Conservation (phyloP, 2,797 vertebrate species). For the Melanotaenia maccullochi region DNA sequence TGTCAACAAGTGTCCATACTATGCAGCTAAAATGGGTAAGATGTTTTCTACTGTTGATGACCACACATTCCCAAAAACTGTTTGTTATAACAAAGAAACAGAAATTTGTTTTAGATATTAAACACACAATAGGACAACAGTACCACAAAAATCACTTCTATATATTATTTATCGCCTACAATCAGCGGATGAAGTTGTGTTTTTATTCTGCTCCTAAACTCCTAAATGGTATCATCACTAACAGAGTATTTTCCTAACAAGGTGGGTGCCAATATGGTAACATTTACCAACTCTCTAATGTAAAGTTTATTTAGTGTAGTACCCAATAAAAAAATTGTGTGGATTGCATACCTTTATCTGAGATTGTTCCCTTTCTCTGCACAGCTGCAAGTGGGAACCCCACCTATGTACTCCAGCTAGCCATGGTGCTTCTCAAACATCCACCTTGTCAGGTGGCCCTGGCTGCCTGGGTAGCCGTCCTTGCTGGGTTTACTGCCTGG, state of each 20-base stretch:
- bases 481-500: conserved; percentile 85
- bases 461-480: conserved; percentile 79
- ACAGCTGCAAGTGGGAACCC: conserved; percentile 75
- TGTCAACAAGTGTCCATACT: conserved; percentile 89
- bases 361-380: not conserved
- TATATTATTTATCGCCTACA: no score
- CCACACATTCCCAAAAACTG: not conserved
- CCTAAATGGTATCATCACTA: not conserved
- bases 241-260: not conserved
- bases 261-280: not conserved
- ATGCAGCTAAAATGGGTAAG: conserved; percentile 84
- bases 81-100: no score
- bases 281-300: not conserved
- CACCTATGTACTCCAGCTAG: conserved; percentile 71
- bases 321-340: not conserved
- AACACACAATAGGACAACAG: not conserved
- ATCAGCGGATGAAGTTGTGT: no score
- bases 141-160: no score
- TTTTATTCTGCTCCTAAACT: not conserved
- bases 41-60: not conserved
- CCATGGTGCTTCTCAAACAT: conserved; percentile 74
- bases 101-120: not conserved
- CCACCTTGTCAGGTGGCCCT: conserved; percentile 83
- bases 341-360: not conserved
- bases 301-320: not conserved